Percentiles rank a stretch among this genome's conserved stretches.
Evolutionary conservation across 2,113 vertebrate species (phyloP).

Genomic region (Macroglossus sobrinus): DNA sequence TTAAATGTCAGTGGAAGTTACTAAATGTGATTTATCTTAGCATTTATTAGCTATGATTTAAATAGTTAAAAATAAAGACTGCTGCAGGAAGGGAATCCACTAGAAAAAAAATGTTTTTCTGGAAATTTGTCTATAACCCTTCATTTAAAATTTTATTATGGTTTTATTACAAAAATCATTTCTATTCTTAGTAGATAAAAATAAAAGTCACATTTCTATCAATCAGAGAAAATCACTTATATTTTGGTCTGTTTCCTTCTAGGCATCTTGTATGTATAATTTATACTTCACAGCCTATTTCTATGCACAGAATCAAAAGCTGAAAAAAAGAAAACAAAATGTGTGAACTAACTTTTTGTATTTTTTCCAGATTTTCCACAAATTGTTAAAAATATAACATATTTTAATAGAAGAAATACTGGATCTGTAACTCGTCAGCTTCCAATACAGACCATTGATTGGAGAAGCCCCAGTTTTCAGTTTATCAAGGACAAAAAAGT

Average conservation of each 20-base stretch:
- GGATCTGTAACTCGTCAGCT: background rate
- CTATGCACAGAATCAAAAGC: background rate
- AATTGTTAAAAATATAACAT: background rate
- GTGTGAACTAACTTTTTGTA: background rate
- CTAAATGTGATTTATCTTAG: background rate
- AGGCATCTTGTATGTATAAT: background rate
- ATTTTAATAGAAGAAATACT: constrained; percentile 2
- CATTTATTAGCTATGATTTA: background rate
- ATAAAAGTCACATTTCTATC: background rate
- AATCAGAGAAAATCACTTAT: background rate
- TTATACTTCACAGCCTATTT: background rate
- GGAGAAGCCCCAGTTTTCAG: background rate
- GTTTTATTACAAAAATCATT: background rate
- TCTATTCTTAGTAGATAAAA: background rate
- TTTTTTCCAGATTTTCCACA: constrained; percentile 1
- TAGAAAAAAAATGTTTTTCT: background rate
- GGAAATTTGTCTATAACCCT: background rate
- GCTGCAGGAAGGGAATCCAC: background rate
- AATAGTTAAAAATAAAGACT: background rate
- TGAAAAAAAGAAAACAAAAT: constrained; percentile 30
- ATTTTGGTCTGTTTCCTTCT: constrained; percentile 14
- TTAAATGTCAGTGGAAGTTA: background rate
- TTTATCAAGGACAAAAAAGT: background rate
- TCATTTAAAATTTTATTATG: background rate
- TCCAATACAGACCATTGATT: background rate